Evolutionary conservation across 1,140 invertebrate species (phyloP), one percentile per base, ranked within the genome.

Genomic region (Drosophila sproati): DNA sequence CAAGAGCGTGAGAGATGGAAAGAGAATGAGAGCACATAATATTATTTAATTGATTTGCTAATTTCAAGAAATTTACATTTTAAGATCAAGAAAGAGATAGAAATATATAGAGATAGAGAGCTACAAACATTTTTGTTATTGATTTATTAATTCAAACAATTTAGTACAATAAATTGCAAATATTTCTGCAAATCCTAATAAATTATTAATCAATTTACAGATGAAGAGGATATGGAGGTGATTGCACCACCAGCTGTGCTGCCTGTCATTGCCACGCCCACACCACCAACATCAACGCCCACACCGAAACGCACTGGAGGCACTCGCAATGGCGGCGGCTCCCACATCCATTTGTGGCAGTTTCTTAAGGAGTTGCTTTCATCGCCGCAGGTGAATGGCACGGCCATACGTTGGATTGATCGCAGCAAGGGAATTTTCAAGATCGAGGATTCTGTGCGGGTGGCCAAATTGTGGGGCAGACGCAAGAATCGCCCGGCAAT

Each of bases 271-370:
- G 52, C 67, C 34, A 70, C 62, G 20, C 52, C 57, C 7, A 45
- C 64, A 29, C 20, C 73, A 20, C 29, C 51, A 1, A 20, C 57
- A 20, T 20, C 20, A 8, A 55, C 82, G 3, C 5, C 73, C 2
- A 51, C 80, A 85, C n/a, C 78, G 0, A 89, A 92, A 35, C 80
- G 83, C 0, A 41, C 77, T 3, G 77, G 50, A 5, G 91, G 80
- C 32, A 69, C 93, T 74, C 93, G 94, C 37, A 94, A 93, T 66
- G 94, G 95, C 5, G 94, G 95, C 12, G 96, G 96, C 45, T 96
- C 97, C 0, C 98, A 98, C 91, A 99, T 99, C 78, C 98, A 99
- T 91, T 94, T 99, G n/a, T 99, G 98, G 98, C 98, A 99, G 93
- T 99, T 99, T 93, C 94, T 99, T 10, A 99, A 99, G 91, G 98